Base-by-base conservation (phyloP, 2,888 invertebrate genomes). In the Selenia dentaria region DNA sequence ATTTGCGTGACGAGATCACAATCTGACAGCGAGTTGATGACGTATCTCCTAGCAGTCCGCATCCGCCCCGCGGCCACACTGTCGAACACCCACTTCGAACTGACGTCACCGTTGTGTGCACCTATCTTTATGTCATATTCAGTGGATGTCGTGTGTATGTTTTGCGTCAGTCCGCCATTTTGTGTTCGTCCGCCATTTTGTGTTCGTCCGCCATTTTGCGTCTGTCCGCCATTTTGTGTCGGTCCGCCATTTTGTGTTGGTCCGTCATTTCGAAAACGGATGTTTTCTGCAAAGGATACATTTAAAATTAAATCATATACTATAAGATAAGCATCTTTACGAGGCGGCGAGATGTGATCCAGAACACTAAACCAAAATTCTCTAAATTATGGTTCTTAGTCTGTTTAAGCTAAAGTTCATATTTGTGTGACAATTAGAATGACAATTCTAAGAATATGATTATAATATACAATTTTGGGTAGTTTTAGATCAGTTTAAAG, bases 61-160 rank as follows among this genome's bases (percentile, higher is more conserved):
- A 83, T 78, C 1, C 86, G 66, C 0, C 71, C 78, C 0, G 79
- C 70, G 0, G 80, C 79, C 0, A 87, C 78, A 35, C 88, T 87
- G 28, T 88, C 88, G 42, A 86, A 88, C 16, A 89, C 84, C 89
- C 88, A 89, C 27, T 79, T 83, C 0, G 83, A 80, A 22, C 60
- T 60, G 1, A 87, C 69, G 49, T 82, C 67, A 0, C 77, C 79
- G 0, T 53, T 58, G 0, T 43, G 56, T 0, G 47, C 49, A 0
- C 87, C 88, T 1, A 88, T 52, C 0, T 66, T 68, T 1, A 87
- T 50, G 49, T 83, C 83, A 41, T 49, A 67, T 4, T 65, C 62
- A 22, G 42, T 16, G 26, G 9, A 25, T 8, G 22, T 8, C 8
- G 8, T 22, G 22, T 6, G 22, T 22, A 6, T 6, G 16, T 36